Evolutionary conservation across 2,113 vertebrate species (phyloP), one percentile per base, ranked within the genome.

Genomic region (Arothron firmamentum): DNA sequence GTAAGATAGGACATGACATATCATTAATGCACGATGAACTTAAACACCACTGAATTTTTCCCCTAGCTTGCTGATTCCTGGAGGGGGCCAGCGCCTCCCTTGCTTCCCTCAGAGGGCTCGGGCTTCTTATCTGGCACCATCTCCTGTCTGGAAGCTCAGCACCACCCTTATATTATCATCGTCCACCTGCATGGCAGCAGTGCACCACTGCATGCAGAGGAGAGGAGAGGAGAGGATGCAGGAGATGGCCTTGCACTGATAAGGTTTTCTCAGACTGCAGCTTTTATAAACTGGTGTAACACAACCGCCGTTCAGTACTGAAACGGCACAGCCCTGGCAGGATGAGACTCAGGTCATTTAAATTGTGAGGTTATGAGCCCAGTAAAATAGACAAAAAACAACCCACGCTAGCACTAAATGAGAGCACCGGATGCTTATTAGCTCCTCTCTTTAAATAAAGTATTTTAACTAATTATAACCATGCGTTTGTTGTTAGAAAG

Each of bases 121-220:
- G 46, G 64, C n/a, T 56, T 77, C 82, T 90, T 91, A 91, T 92
- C 89, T 87, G 90, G 88, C 90, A 90, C 86, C 88, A 91, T 92
- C 90, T 75, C 76, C 68, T 79, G 85, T 90, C 90, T 88, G 88
- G 80, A 58, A 72, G 86, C 79, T 67, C 80, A 67, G 62, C 77
- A 75, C 79, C 42, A 80, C 91, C 91, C 86, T 90, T 66, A 84
- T 84, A 67, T 82, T 86, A 84, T 88, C 80, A 81, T 75, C 86
- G 57, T 79, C 86, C 83, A 89, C 90, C 90, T 90, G 90, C 90
- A 90, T 85, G 86, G 63, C 85, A 84, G 79, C 79, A 72, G 70
- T 80, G 85, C 83, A 67, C 64, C 75, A 72, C 69, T 61, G 82
- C 80, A 71, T 50, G 80, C 62, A 80, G 17, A 69, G 79, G 5